Percentiles rank a stretch among this genome's conserved stretches.
Conservation (phyloP, 1,140 invertebrate species). For the Protaetia brevitarsis region DNA sequence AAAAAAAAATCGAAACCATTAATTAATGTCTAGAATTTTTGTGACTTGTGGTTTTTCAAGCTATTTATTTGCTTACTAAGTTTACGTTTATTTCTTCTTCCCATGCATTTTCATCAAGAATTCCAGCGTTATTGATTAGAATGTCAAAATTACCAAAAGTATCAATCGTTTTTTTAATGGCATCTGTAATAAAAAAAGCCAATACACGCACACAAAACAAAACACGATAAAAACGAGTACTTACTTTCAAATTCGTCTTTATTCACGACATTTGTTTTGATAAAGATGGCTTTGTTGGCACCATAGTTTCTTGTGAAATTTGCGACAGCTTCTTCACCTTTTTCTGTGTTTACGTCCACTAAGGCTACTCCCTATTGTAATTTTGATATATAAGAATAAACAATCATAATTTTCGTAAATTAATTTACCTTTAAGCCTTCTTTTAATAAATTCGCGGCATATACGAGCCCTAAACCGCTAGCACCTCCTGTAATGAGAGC, state of each 20-base stretch:
- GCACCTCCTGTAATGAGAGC: conserved; percentile 21
- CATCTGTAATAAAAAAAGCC: conserved; percentile 29
- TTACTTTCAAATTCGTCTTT: conserved; percentile 38
- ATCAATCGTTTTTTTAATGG: conserved; percentile 54
- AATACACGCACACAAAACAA: not conserved
- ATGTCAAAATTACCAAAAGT: conserved; percentile 55
- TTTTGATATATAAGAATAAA: not conserved
- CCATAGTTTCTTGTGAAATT: conserved; percentile 39
- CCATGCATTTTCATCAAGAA: conserved; percentile 32
- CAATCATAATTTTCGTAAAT: not conserved
- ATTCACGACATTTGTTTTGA: conserved; percentile 33
- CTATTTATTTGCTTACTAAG: conserved; percentile 44
- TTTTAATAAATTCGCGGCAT: conserved; percentile 18
- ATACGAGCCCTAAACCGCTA: not conserved
- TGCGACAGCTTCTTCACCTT: conserved; percentile 32
- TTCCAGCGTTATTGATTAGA: conserved; percentile 60
- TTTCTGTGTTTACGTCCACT: conserved; percentile 33
- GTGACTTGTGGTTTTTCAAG: not conserved
- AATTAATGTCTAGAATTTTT: too few species aligned
- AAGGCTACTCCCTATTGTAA: conserved; percentile 36
- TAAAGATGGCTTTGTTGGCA: conserved; percentile 33
- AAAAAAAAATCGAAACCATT: too few species aligned
- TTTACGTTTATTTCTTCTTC: conserved; percentile 51
- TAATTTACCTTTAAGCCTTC: conserved; percentile 48
- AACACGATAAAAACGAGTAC: not conserved